Base-by-base conservation (phyloP, 2,888 invertebrate genomes). In the Chrysopilus asiliformis region DNA sequence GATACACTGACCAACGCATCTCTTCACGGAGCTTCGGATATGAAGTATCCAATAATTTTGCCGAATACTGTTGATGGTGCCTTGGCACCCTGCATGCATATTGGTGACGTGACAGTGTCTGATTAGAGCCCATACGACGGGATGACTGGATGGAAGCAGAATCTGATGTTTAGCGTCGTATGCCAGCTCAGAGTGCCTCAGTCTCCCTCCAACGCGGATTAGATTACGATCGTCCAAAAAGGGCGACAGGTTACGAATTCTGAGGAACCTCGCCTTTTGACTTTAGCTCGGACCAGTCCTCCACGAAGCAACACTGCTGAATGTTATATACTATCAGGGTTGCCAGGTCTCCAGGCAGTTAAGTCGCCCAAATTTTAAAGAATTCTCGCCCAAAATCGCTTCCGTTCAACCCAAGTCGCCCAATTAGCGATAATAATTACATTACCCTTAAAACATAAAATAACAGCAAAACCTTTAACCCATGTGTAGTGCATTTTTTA, bases 191-290 rank as follows among this genome's bases (percentile, higher is more conserved):
- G 43, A 34, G 25, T 43, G 38, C 19, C 35, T 22, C 29, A 44
- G 22, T 34, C 45, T 20, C n/a, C 43, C 46, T 22, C 46, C 40
- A 31, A 43, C 35, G 13, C 41, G 32, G 17, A 41, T 31, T n/a
- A 43, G 34, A 22, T 26, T 27, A 8, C 35, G 20, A 4, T 28
- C 19, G 24, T 43, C 45, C 2, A 43, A 14, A 30, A 46, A 42
- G 22, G 45, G 45, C 8, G 35, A 36, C 14, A 9, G 4, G 5
- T 14, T 12, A 3, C 12, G 26, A 10, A 26, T 26, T 6, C 26
- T 12, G 5, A 5, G 26, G 4, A 4, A 26, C 9, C 12, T 4
- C 5, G 4, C 9, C 9, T 6, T 26, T 6, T 8, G 26, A 26
- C 4, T 5, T 5, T 9, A 26, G 26, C 5, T 9, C 13, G 4